Conservation (phyloP, 2,113 vertebrate species). For the Alligator sinensis region DNA sequence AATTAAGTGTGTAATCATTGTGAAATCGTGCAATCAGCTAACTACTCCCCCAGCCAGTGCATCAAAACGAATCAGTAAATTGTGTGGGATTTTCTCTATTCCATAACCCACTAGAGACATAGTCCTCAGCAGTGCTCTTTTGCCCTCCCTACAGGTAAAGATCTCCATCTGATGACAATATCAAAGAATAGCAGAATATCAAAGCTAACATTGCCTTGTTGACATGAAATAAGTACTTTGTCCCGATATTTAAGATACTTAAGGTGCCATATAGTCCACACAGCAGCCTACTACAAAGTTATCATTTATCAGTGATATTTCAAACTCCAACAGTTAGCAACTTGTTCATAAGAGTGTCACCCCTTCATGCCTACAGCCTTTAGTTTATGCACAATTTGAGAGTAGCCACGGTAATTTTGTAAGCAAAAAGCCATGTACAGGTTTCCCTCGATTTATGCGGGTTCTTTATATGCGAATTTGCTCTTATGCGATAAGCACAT, state of each 20-base stretch:
- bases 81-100: too few relatives aligned
- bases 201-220: slow-evolving; percentile 8
- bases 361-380: not conserved
- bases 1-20: too few relatives aligned
- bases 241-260: slow-evolving; percentile 28
- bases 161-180: not conserved
- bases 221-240: slow-evolving; percentile 26
- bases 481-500: too few relatives aligned
- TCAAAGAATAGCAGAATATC: slow-evolving; percentile 51
- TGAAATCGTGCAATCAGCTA: too few relatives aligned
- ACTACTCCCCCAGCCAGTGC: too few relatives aligned
- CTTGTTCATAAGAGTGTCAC: not conserved
- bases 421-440: not conserved
- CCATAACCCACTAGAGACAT: too few relatives aligned
- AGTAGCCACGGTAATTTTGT: not conserved
- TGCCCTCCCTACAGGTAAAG: not conserved
- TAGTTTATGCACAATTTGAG: not conserved
- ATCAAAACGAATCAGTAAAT: too few relatives aligned
- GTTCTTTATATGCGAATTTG: too few relatives aligned
- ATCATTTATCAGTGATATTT: slow-evolving; percentile 33
- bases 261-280: not conserved
- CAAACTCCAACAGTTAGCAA: not conserved
- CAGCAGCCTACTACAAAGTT: slow-evolving; percentile 22
- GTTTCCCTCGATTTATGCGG: too few relatives aligned
- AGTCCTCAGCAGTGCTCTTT: not conserved